These are phyloP conservation scores for Eupristina koningsbergeri DNA, from an alignment of 1,140 invertebrate species.

Conservation along the genomic window DNA sequence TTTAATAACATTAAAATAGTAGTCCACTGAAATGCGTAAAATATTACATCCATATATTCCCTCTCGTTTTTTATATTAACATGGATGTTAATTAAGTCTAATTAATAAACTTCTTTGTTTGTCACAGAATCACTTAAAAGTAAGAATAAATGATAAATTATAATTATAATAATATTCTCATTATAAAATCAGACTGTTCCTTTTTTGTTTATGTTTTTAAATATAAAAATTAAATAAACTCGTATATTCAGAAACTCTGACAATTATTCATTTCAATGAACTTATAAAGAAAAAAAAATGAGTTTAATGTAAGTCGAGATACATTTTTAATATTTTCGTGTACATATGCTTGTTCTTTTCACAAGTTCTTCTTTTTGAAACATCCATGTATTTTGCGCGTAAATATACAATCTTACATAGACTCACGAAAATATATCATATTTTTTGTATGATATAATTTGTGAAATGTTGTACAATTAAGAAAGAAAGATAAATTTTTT, in stretches of 20 bases:
- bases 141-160: neutral
- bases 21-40: too few species aligned
- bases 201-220: neutral
- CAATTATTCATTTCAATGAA: slow-evolving; percentile 45
- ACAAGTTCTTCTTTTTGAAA: neutral
- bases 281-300: neutral
- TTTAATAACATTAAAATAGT: too few species aligned
- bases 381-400: too few species aligned
- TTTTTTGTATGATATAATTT: too few species aligned
- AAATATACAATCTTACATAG: too few species aligned
- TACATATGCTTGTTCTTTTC: neutral
- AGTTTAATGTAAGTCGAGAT: neutral
- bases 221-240: neutral
- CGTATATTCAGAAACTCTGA: slow-evolving; percentile 30
- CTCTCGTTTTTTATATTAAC: neutral
- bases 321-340: slow-evolving; percentile 21
- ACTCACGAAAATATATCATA: too few species aligned
- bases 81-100: neutral
- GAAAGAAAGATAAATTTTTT: too few species aligned
- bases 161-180: too few species aligned
- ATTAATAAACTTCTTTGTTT: neutral
- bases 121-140: neutral
- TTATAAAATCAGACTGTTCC: neutral
- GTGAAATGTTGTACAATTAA: too few species aligned
- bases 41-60: too few species aligned